Evolutionary conservation across 2,113 vertebrate species (phyloP), one percentile per base, ranked within the genome.

Genomic region (Gorilla gorilla): DNA sequence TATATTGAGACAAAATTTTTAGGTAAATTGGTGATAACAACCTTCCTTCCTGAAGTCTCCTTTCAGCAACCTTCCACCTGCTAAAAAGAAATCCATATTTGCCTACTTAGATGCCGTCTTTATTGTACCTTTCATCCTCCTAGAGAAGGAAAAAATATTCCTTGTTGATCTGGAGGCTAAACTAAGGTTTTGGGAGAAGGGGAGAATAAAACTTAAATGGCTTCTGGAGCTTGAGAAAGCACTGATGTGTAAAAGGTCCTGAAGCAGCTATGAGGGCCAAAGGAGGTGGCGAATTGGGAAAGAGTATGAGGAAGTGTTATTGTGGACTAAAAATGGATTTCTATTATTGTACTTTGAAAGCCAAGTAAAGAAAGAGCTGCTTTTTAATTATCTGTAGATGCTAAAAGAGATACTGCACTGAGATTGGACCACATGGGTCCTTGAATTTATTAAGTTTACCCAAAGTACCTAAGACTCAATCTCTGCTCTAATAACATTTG

Each of bases 381-480:
- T 38, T 93, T 95, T 81, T 94, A 6, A 96, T 90, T 43, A 73
- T 89, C 79, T 87, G 10, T 96, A 75, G 5, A 52, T 96, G 35
- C 55, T 96, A 57, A 89, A 91, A 66, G 57, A 94, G 59, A 32
- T 16, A 79, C 52, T 92, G 40, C 59, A 87, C 43, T 66, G 81
- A 85, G 64, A 88, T 45, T 78, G 68, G 78, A 81, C 88, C 57
- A 94, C 72, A 61, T 66, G 76, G 32, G 59, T 85, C 68, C 82
- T 97, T 93, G 40, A 25, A 93, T 96, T 97, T 96, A 92, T 87
- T 95, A 82, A 72, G 50, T 95, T 94, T 94, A n/a, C 43, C 50
- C 27, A 78, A 79, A 89, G 57, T 93, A 81, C 52, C 75, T 72
- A 79, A 82, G 48, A 55, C 40, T 90, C 50, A 27, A 9, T 97